phyloP scores from a whole-genome alignment of 2,888 invertebrate genomes.

The Pycnomerus fuliginosus region DNA sequence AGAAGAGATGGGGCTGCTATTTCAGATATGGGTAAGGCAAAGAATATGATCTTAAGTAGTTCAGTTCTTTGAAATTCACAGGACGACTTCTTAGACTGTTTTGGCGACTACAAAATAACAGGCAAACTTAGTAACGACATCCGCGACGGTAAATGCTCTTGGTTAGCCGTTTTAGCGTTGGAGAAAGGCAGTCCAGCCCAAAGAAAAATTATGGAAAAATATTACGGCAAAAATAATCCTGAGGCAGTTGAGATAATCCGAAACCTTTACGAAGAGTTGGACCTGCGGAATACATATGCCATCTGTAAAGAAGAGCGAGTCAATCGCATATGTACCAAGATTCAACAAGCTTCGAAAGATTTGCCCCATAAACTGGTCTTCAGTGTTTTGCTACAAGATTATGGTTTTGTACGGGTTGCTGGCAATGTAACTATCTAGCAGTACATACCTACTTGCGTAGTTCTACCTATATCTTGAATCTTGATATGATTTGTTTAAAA shows the following conservation, averaged over 20 bases:
- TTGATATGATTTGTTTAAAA: too few species aligned
- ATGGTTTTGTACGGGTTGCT: too few species aligned
- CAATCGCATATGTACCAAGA: conserved; percentile 76
- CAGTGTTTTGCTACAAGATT: conserved; percentile 54
- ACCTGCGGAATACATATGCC: conserved; percentile 72
- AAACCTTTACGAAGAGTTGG: conserved; percentile 73
- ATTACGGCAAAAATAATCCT: conserved; percentile 70
- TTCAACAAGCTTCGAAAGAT: conserved; percentile 79
- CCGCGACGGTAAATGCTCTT: conserved; percentile 93
- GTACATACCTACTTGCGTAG: too few species aligned
- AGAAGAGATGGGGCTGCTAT: conserved; percentile 91
- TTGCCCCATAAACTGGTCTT: conserved; percentile 80
- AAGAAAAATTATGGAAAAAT: conserved; percentile 69
- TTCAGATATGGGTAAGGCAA: conserved; percentile 79
- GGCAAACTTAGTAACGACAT: conserved; percentile 93
- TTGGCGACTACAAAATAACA: conserved; percentile 78
- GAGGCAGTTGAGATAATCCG: conserved; percentile 69
- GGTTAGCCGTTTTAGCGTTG: conserved; percentile 88
- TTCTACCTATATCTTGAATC: too few species aligned
- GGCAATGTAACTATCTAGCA: too few species aligned
- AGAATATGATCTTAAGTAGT: too few species aligned
- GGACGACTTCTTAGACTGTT: conserved; percentile 91
- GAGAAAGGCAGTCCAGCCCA: conserved; percentile 73
- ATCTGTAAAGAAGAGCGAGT: conserved; percentile 82
- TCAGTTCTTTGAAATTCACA: too few species aligned